Evolutionary conservation across 2,797 vertebrate genomes (phyloP).

Genomic region (Smutsia gigantea): DNA sequence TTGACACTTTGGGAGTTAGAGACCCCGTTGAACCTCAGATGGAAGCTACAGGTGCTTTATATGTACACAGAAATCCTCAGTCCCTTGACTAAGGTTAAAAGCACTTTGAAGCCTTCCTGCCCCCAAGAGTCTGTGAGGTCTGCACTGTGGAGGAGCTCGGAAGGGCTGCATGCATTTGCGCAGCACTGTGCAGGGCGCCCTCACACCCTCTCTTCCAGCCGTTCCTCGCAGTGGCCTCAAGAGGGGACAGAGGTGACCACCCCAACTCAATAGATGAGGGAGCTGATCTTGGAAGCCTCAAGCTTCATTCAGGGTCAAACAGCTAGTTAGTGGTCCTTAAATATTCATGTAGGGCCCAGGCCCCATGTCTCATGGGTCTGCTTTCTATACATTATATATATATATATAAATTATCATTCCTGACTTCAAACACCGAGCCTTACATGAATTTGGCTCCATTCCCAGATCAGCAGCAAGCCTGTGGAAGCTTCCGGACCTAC

Average conservation of each 20-base stretch:
- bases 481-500: neutral
- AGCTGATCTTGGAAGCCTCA: neutral
- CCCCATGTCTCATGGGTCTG: neutral
- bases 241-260: neutral
- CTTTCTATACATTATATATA: too few species aligned
- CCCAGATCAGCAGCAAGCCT: neutral
- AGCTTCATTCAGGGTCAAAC: neutral
- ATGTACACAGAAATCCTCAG: neutral
- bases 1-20: neutral
- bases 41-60: neutral
- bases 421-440: neutral
- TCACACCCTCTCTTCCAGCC: neutral
- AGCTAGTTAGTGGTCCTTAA: neutral
- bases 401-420: too few species aligned
- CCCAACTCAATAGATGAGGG: neutral
- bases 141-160: neutral
- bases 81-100: neutral
- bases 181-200: rapidly evolving
- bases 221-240: neutral
- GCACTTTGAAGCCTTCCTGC: neutral
- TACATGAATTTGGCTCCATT: neutral
- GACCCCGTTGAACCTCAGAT: neutral
- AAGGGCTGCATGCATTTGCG: rapidly evolving
- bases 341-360: neutral
- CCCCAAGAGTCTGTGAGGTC: neutral